Evolutionary conservation across 2,888 invertebrate genomes (phyloP).

Genomic region (Drosophila multiciliata): DNA sequence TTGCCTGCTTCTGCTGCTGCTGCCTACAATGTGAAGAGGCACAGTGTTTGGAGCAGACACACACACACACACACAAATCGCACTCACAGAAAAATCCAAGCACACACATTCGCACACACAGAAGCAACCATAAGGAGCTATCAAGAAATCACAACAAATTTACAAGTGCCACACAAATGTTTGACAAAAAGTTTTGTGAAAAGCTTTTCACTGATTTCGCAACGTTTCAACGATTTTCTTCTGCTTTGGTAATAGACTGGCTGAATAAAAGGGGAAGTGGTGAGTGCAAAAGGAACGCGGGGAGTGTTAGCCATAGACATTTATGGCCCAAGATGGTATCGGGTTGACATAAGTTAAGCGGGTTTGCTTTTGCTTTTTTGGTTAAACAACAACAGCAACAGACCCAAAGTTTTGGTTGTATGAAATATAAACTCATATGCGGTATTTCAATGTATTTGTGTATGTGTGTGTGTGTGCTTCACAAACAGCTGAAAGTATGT

Average conservation of each 20-base stretch:
- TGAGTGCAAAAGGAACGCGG: neutral
- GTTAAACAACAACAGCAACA: conserved; percentile 54
- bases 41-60: conserved; percentile 18
- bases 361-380: conserved; percentile 69
- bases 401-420: conserved; percentile 34
- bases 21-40: conserved; percentile 17
- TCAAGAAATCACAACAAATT: conserved; percentile 81
- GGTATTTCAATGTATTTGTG: conserved; percentile 6
- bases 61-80: conserved; percentile 12
- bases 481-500: conserved; percentile 64
- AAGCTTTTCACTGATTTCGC: conserved; percentile 77
- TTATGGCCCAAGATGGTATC: conserved; percentile 77
- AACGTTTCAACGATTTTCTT: conserved; percentile 75
- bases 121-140: conserved; percentile 67
- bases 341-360: conserved; percentile 80
- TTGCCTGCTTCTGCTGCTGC: conserved; percentile 25
- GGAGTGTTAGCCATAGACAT: conserved; percentile 60
- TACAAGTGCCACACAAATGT: conserved; percentile 78
- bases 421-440: conserved; percentile 43
- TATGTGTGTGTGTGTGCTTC: conserved; percentile 22
- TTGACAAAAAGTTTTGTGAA: conserved; percentile 79
- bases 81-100: neutral
- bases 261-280: conserved; percentile 1
- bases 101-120: conserved; percentile 9
- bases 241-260: conserved; percentile 43